These are phyloP conservation scores for Eledone cirrhosa DNA, from an alignment of 2,888 invertebrate genomes.

Conservation along the genomic window DNA sequence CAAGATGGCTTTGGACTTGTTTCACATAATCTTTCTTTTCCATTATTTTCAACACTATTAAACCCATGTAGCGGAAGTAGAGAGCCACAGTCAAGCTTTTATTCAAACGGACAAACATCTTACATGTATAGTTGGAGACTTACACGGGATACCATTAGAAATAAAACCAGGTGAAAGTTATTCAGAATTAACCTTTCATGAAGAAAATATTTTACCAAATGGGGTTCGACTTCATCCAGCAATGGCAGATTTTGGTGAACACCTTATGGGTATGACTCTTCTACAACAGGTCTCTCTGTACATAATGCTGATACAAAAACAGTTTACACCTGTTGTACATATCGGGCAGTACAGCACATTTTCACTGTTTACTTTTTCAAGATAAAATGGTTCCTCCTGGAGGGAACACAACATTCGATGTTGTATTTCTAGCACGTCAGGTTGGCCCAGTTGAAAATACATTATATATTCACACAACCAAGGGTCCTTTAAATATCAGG, in stretches of 20 bases:
- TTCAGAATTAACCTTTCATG: no score
- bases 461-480: constrained; percentile 91
- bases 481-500: constrained; percentile 88
- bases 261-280: constrained; percentile 86
- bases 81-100: constrained; percentile 71
- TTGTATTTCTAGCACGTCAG: constrained; percentile 92
- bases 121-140: constrained; percentile 76
- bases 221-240: no score
- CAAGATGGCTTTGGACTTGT: constrained; percentile 59
- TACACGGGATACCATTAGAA: constrained; percentile 70
- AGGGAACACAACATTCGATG: constrained; percentile 93
- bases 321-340: constrained; percentile 92
- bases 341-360: constrained; percentile 91
- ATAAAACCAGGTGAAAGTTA: no score
- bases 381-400: constrained; percentile 89
- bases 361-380: constrained; percentile 97
- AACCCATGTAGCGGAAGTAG: constrained; percentile 46
- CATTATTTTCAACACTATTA: constrained; percentile 58
- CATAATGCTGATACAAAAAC: constrained; percentile 85
- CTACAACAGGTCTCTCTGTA: constrained; percentile 85
- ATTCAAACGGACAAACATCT: constrained; percentile 77
- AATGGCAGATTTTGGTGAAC: no score
- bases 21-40: constrained; percentile 61
- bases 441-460: constrained; percentile 87
- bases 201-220: no score